phyloP scores from a whole-genome alignment of 2,888 invertebrate genomes.

The Sussaba pulchella region DNA sequence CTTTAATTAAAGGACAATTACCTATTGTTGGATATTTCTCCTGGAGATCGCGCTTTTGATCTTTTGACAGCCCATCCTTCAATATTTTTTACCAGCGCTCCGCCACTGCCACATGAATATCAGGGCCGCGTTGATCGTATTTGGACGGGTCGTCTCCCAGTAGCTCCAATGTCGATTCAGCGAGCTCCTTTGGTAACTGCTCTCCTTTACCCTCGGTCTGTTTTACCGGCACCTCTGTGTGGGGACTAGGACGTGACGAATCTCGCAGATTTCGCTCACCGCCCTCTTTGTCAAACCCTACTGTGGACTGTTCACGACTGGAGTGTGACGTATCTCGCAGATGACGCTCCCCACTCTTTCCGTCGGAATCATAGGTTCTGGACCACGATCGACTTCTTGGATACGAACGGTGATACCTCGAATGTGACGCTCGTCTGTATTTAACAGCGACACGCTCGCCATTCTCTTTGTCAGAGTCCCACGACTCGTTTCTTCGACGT shows the following conservation, averaged over 20 bases:
- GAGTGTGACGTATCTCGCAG: conserved; percentile 59
- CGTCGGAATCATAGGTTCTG: conserved; percentile 1
- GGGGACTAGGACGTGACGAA: conserved; percentile 48
- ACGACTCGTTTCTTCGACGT: conserved; percentile 31
- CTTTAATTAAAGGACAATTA: conserved; percentile 49
- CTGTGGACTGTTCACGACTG: not conserved
- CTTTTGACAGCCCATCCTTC: conserved; percentile 50
- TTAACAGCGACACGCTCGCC: conserved; percentile 55
- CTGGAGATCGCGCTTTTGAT: conserved; percentile 49
- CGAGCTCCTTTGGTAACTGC: conserved; percentile 23
- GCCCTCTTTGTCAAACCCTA: conserved; percentile 50
- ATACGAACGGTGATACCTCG: not conserved
- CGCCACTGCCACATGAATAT: conserved; percentile 57
- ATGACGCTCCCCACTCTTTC: conserved; percentile 49
- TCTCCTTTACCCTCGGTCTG: conserved; percentile 11
- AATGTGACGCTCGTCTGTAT: conserved; percentile 61
- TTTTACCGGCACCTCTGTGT: conserved; percentile 16
- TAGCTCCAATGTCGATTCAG: conserved; percentile 50
- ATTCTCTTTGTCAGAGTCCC: conserved; percentile 54
- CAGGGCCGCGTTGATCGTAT: conserved; percentile 47
- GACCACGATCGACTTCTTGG: not conserved
- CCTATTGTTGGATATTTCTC: conserved; percentile 56
- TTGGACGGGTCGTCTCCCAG: conserved; percentile 53
- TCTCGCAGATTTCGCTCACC: conserved; percentile 57
- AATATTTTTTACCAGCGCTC: conserved; percentile 61